Conservation (phyloP, 1,140 invertebrate genomes). For the Octopus bimaculoides region DNA sequence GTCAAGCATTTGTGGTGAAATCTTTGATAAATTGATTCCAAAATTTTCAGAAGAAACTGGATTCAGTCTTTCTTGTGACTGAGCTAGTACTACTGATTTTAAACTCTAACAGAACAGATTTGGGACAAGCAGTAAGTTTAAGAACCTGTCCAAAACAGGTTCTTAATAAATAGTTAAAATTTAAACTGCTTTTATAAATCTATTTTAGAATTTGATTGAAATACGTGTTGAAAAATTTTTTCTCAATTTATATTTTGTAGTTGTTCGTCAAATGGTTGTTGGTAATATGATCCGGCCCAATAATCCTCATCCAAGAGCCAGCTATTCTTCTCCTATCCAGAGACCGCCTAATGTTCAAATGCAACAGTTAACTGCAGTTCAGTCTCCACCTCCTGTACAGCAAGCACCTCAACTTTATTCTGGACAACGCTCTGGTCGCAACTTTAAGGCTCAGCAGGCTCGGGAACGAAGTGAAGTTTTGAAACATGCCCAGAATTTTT, state of each 20-base stretch:
- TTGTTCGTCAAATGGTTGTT: conserved; percentile 37
- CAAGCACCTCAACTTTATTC: conserved; percentile 1
- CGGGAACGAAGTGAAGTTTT: conserved; percentile 42
- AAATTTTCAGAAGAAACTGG: too few relatives aligned
- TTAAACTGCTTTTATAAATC: too few relatives aligned
- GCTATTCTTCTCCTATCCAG: conserved; percentile 44
- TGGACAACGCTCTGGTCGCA: background rate
- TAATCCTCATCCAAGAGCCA: conserved; percentile 25
- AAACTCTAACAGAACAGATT: too few relatives aligned
- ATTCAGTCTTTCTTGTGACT: too few relatives aligned
- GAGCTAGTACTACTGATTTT: too few relatives aligned
- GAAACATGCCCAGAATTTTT: conserved; percentile 41
- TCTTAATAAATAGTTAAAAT: too few relatives aligned
- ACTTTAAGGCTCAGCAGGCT: conserved; percentile 41
- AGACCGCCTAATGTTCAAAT: conserved; percentile 28
- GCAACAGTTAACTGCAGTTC: background rate
- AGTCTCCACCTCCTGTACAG: conserved; percentile 10
- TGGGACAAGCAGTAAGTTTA: too few relatives aligned
- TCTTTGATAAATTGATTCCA: too few relatives aligned
- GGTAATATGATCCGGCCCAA: conserved; percentile 32
- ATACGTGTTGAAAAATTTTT: too few relatives aligned
- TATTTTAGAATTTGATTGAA: too few relatives aligned
- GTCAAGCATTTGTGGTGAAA: too few relatives aligned
- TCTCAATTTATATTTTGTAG: conserved; percentile 12
- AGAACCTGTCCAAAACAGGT: too few relatives aligned